Percentiles rank a stretch among this genome's conserved stretches.
These are phyloP conservation scores for Brachynemurus nebulosus DNA, from an alignment of 2,888 invertebrate genomes.

Conservation along the genomic window DNA sequence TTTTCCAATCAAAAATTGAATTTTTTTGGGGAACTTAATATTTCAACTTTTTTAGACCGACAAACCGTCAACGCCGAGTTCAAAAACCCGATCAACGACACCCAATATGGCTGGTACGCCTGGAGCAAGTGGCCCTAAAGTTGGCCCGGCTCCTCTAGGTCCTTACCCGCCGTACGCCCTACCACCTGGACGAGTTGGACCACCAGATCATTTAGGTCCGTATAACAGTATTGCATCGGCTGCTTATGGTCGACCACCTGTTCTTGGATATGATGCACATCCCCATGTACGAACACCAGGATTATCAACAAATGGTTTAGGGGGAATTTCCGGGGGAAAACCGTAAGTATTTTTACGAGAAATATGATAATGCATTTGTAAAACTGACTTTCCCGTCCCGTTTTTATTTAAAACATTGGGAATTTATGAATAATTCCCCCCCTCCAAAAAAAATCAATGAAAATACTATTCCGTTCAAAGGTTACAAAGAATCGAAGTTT, in stretches of 20 bases:
- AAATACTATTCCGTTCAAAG: too few relatives aligned
- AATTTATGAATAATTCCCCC: too few relatives aligned
- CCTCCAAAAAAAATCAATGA: too few relatives aligned
- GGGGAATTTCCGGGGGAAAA: slow-evolving; percentile 66
- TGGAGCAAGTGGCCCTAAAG: slow-evolving; percentile 31
- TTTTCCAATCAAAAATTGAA: too few relatives aligned
- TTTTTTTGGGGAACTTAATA: too few relatives aligned
- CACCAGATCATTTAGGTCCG: slow-evolving; percentile 27
- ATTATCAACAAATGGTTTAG: slow-evolving; percentile 37
- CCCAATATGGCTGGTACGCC: slow-evolving; percentile 43
- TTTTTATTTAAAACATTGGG: too few relatives aligned
- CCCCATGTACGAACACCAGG: slow-evolving; percentile 32
- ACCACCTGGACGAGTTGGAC: slow-evolving; percentile 22
- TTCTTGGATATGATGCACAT: slow-evolving; percentile 34
- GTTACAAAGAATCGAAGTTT: too few relatives aligned
- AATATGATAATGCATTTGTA: background rate
- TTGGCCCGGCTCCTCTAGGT: slow-evolving; percentile 23
- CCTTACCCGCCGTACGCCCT: slow-evolving; percentile 28
- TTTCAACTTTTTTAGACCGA: slow-evolving; percentile 33
- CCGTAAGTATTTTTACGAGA: slow-evolving; percentile 47
- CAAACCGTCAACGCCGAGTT: slow-evolving; percentile 61
- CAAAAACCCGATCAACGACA: slow-evolving; percentile 41
- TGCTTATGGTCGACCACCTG: slow-evolving; percentile 31
- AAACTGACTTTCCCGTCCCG: too few relatives aligned
- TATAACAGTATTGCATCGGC: slow-evolving; percentile 30